Conservation (phyloP, 2,797 vertebrate species). For the Tinamus major region DNA sequence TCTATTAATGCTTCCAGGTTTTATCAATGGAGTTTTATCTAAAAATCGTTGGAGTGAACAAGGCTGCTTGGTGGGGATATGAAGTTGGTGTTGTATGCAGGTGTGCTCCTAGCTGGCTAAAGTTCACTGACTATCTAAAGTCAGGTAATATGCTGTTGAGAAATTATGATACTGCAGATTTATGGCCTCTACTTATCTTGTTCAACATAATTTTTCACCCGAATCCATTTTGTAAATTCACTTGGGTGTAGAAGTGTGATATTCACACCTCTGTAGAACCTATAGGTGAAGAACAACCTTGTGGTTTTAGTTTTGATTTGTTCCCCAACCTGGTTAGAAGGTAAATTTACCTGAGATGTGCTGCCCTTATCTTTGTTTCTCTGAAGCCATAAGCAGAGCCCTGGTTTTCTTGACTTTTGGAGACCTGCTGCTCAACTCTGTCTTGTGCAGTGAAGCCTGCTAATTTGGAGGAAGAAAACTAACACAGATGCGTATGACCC, state of each 20-base stretch:
- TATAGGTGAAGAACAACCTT: constrained; percentile 38
- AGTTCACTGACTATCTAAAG: background rate
- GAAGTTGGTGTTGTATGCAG: background rate
- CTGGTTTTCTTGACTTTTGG: background rate
- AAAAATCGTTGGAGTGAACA: constrained; percentile 25
- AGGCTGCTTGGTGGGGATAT: background rate
- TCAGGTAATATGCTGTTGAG: constrained; percentile 18
- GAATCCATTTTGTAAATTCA: constrained; percentile 70
- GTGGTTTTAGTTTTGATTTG: constrained; percentile 53
- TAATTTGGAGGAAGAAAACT: constrained; percentile 65
- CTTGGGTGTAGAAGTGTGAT: constrained; percentile 46
- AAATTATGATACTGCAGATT: constrained; percentile 63
- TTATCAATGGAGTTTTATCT: constrained; percentile 46
- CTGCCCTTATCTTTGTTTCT: constrained; percentile 54
- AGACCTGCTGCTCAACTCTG: constrained; percentile 55
- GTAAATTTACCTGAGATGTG: constrained; percentile 33
- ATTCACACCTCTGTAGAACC: constrained; percentile 54
- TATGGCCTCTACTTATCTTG: constrained; percentile 57
- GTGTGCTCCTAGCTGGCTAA: constrained; percentile 22
- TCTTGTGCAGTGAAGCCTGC: constrained; percentile 53
- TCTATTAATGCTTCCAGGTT: background rate
- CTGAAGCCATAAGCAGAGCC: background rate
- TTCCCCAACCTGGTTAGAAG: background rate
- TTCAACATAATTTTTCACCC: constrained; percentile 57
- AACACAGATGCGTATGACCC: constrained; percentile 57